Percentiles rank a stretch among this genome's conserved stretches.
These are phyloP conservation scores for Diaperis boleti DNA, from an alignment of 2,888 invertebrate genomes.

Conservation along the genomic window DNA sequence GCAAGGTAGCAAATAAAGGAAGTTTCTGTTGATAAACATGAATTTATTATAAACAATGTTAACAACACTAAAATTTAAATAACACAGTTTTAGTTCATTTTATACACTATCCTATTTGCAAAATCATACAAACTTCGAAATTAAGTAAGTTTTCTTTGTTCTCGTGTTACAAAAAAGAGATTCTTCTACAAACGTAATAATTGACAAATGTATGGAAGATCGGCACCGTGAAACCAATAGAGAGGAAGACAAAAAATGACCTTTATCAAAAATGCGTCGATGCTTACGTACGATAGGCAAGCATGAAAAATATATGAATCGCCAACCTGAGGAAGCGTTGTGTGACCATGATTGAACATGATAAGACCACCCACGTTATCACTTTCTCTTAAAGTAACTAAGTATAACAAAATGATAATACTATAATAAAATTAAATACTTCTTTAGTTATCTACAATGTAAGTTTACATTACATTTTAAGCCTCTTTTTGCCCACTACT, in stretches of 20 bases:
- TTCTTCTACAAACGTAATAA: slow-evolving; percentile 28
- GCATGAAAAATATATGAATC: slow-evolving; percentile 15
- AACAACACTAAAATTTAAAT: slow-evolving; percentile 45
- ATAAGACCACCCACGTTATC: slow-evolving; percentile 35
- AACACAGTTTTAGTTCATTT: slow-evolving; percentile 40
- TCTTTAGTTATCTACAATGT: slow-evolving; percentile 32
- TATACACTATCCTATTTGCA: slow-evolving; percentile 42
- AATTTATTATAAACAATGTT: slow-evolving; percentile 53
- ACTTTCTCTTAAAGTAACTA: slow-evolving; percentile 31
- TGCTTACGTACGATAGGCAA: slow-evolving; percentile 24
- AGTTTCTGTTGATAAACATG: slow-evolving; percentile 44
- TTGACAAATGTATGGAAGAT: slow-evolving; percentile 39
- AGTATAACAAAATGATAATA: slow-evolving; percentile 39
- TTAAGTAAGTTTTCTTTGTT: slow-evolving; percentile 19
- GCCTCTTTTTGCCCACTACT: slow-evolving; percentile 26
- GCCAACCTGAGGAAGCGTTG: slow-evolving; percentile 39
- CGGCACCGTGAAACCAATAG: slow-evolving; percentile 10
- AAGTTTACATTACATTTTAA: slow-evolving; percentile 40
- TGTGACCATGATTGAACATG: slow-evolving; percentile 21
- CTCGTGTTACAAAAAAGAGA: slow-evolving; percentile 27
- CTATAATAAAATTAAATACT: slow-evolving; percentile 42
- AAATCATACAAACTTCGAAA: slow-evolving; percentile 38
- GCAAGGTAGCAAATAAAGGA: slow-evolving; percentile 11
- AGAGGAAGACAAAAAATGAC: slow-evolving; percentile 12
- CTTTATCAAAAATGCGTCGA: slow-evolving; percentile 4